Percentiles rank a stretch among this genome's conserved stretches.
Conservation (phyloP, 2,888 invertebrate species). For the Drosophila mulleri region DNA sequence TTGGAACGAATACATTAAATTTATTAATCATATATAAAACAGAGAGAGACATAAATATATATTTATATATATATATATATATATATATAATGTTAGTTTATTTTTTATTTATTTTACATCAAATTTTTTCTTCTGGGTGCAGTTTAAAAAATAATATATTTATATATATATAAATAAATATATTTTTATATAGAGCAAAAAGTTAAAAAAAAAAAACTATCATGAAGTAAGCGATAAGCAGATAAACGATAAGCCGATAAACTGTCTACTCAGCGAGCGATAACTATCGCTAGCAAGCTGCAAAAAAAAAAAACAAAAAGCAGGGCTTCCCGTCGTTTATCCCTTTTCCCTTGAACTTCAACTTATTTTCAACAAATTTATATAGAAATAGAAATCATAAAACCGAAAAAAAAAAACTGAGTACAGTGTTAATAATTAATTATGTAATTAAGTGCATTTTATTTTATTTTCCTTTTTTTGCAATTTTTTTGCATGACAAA, state of each 20-base stretch:
- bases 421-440: conserved; percentile 56
- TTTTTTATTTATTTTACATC: conserved; percentile 55
- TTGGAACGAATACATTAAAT: conserved; percentile 10
- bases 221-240: conserved; percentile 5
- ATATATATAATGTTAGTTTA: conserved; percentile 17
- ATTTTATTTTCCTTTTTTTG: not conserved
- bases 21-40: not conserved
- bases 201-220: conserved; percentile 22
- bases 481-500: conserved; percentile 14
- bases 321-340: not conserved
- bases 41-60: conserved; percentile 1
- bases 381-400: not conserved
- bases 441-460: conserved; percentile 22
- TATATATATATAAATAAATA: not conserved
- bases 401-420: conserved; percentile 41
- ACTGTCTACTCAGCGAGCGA: conserved; percentile 7
- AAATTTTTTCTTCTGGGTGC: conserved; percentile 65
- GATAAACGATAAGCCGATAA: not conserved
- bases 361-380: not conserved
- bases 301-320: not conserved
- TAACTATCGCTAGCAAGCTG: not conserved
- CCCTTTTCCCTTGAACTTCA: not conserved
- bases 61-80: conserved; percentile 4
- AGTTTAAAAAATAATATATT: conserved; percentile 53
- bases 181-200: conserved; percentile 1